A percentile compares a stretch with the other conserved stretches of the same genome.
These are phyloP conservation scores for Crossaster papposus DNA, from an alignment of 53 echinoderm and acorn worm genomes.

Conservation along the genomic window DNA sequence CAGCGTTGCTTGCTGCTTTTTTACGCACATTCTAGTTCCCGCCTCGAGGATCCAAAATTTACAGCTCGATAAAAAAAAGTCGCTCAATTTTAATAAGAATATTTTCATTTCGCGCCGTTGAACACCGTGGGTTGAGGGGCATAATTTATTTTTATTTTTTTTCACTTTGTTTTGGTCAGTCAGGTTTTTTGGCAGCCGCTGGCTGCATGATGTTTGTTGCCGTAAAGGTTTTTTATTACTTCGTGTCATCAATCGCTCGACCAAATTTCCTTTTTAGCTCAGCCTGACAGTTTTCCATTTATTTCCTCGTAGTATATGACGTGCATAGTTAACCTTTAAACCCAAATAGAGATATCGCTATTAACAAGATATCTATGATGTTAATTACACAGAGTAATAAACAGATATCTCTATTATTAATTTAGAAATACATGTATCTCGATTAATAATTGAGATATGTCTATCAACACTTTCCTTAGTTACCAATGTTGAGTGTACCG, in stretches of 20 bases:
- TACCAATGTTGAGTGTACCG: too few species aligned
- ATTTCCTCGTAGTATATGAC: too few species aligned
- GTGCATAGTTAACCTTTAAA: too few species aligned
- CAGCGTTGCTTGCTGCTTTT: constrained; percentile 3
- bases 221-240: constrained; percentile 30
- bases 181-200: not conserved
- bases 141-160: not conserved
- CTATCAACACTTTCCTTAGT: too few species aligned
- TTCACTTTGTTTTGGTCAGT: not conserved
- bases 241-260: constrained; percentile 13
- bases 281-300: not conserved
- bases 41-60: constrained; percentile 7
- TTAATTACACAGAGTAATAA: too few species aligned
- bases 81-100: constrained; percentile 36
- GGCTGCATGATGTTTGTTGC: constrained; percentile 32
- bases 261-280: not conserved
- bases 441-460: too few species aligned
- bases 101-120: constrained; percentile 27
- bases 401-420: too few species aligned
- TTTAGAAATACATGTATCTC: too few species aligned
- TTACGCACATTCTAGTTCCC: not conserved
- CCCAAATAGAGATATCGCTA: too few species aligned
- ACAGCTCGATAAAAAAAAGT: constrained; percentile 50
- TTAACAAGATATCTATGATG: too few species aligned
- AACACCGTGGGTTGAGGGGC: not conserved